Percentiles rank a stretch among this genome's conserved stretches.
Conservation (phyloP, 2,113 vertebrate species). For the Phoxinus phoxinus region DNA sequence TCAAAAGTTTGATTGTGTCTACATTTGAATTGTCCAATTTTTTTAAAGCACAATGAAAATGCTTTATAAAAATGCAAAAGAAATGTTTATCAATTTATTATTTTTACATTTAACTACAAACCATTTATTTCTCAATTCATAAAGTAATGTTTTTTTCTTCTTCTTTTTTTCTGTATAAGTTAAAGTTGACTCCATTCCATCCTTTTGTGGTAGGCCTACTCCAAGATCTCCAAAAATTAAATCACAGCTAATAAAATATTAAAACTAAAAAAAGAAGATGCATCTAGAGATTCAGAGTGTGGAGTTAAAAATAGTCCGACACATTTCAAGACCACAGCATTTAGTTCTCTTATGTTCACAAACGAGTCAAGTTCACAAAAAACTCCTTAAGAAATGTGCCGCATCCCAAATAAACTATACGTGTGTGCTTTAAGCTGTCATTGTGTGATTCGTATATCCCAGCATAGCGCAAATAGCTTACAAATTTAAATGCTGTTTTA, state of each 20-base stretch:
- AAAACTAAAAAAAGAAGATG: neutral
- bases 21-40: neutral
- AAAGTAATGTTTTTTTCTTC: neutral
- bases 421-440: slow-evolving; percentile 54
- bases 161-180: neutral
- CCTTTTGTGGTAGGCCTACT: neutral
- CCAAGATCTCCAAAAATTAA: neutral
- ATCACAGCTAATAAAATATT: neutral
- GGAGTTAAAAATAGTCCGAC: neutral
- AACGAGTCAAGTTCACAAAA: no score
- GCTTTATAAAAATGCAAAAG: neutral
- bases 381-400: neutral
- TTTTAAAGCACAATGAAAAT: neutral
- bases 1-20: neutral
- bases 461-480: slow-evolving; percentile 56
- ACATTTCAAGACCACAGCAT: neutral
- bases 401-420: neutral
- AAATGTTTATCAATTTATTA: neutral
- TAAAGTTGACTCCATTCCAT: neutral
- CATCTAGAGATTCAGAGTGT: neutral
- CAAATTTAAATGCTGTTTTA: slow-evolving; percentile 62
- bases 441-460: neutral
- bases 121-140: neutral
- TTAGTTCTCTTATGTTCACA: neutral
- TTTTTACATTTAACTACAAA: neutral